Evolutionary conservation across 2,113 vertebrate genomes (phyloP).

Genomic region (Elachura formosa): DNA sequence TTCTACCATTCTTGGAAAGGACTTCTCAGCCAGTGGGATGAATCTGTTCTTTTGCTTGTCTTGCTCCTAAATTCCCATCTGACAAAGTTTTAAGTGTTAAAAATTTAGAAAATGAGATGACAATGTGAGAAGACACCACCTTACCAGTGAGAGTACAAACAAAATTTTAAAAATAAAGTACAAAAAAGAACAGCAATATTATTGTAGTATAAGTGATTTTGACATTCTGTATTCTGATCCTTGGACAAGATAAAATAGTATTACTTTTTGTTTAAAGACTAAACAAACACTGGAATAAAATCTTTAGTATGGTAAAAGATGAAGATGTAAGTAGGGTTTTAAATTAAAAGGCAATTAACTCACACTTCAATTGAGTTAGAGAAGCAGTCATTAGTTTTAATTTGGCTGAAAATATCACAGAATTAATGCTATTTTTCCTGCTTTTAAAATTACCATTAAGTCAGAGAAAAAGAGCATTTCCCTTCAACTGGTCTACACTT

Average conservation of each 20-base stretch:
- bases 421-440: background rate
- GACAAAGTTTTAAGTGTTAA: background rate
- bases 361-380: background rate
- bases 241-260: background rate
- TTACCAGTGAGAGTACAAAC: background rate
- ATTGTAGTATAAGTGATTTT: background rate
- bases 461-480: background rate
- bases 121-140: background rate
- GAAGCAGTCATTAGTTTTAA: background rate
- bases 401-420: background rate
- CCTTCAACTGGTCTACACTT: background rate
- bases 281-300: background rate
- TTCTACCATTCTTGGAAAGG: background rate
- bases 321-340: background rate
- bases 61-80: background rate
- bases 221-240: background rate
- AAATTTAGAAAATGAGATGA: background rate
- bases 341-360: background rate
- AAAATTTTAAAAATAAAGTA: background rate
- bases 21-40: background rate
- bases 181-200: background rate
- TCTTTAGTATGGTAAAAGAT: background rate
- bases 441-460: background rate
- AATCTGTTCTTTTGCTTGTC: background rate
- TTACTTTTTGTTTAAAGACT: background rate